phyloP scores from a whole-genome alignment of 1,140 invertebrate species.

The Sweltsa coloradensis region DNA sequence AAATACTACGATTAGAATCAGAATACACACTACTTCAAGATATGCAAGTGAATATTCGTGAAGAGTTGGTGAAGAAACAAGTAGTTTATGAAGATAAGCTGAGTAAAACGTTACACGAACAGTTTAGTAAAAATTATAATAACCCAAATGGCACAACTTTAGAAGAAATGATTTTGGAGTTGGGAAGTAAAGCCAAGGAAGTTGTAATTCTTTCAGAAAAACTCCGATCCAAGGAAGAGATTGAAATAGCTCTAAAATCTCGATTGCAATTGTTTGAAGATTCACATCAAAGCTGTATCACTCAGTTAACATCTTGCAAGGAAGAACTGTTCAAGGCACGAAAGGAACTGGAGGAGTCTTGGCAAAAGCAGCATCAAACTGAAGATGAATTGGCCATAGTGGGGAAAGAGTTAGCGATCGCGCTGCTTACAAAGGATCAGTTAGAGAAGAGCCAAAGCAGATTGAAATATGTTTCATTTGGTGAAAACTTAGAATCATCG shows the following conservation, averaged over 20 bases:
- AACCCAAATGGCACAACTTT: too few species aligned
- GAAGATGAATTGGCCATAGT: neutral
- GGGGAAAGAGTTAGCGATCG: neutral
- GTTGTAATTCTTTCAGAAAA: constrained; percentile 1
- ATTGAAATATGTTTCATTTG: too few species aligned
- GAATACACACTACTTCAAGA: neutral
- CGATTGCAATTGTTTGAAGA: too few species aligned
- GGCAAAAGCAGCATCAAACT: neutral
- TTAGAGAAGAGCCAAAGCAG: neutral
- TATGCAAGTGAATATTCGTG: neutral
- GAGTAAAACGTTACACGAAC: neutral
- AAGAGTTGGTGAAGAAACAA: neutral
- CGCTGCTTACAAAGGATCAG: neutral
- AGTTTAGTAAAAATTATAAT: too few species aligned
- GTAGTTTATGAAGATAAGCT: neutral
- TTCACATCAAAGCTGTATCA: too few species aligned
- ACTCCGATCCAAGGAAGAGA: neutral
- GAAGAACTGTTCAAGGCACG: too few species aligned
- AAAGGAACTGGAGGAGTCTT: neutral
- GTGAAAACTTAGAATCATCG: too few species aligned
- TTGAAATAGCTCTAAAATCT: too few species aligned
- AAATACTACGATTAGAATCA: neutral
- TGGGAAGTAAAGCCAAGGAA: constrained; percentile 2
- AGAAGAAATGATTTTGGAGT: constrained; percentile 10
- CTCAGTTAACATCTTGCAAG: too few species aligned